phyloP scores from a whole-genome alignment of 2,797 vertebrate species.

The Anabacerthia variegaticeps region DNA sequence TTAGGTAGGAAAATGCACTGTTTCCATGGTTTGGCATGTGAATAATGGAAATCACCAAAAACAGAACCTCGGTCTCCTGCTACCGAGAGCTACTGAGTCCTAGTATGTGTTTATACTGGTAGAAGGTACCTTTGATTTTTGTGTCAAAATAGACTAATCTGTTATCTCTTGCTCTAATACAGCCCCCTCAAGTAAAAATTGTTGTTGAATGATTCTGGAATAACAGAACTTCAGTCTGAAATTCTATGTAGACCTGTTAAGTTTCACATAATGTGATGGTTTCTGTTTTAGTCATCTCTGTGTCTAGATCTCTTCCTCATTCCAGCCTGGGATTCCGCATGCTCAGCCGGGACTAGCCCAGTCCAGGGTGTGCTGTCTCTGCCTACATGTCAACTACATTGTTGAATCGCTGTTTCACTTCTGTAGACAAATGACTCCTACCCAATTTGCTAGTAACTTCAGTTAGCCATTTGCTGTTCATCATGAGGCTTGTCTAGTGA shows the following conservation, averaged over 20 bases:
- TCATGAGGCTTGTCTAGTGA: background rate
- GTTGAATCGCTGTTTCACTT: background rate
- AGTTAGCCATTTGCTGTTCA: background rate
- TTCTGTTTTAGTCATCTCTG: background rate
- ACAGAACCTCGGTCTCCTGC: background rate
- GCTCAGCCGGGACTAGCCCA: background rate
- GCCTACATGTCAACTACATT: background rate
- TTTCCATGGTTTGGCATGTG: background rate
- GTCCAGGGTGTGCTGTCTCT: background rate
- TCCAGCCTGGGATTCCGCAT: background rate
- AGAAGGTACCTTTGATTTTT: background rate
- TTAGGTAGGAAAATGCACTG: slow-evolving; percentile 37
- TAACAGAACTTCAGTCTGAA: background rate
- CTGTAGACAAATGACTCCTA: background rate
- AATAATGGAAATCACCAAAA: background rate
- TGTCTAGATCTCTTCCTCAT: background rate
- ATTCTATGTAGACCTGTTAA: background rate
- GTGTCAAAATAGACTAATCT: background rate
- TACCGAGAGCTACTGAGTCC: background rate
- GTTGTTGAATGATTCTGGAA: background rate
- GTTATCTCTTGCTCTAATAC: background rate
- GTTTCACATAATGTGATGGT: background rate
- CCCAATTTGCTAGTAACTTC: background rate
- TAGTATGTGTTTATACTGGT: background rate
- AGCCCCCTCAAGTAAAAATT: background rate